Evolutionary conservation across 2,888 invertebrate species (phyloP).

Genomic region (Cantharis flavilabris): DNA sequence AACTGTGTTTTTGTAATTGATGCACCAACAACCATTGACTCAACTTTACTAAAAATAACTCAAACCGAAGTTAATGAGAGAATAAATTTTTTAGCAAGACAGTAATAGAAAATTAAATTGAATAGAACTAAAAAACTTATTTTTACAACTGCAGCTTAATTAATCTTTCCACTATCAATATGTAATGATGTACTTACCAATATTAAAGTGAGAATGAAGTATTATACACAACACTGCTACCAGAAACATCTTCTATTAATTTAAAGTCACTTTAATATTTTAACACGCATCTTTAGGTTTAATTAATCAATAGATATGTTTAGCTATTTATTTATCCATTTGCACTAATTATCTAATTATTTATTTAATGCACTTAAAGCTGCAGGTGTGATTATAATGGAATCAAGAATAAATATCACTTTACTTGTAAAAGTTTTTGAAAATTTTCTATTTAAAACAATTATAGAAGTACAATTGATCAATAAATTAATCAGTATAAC

Average conservation of each 20-base stretch:
- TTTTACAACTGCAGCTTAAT: neutral
- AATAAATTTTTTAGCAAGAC: neutral
- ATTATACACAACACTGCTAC: constrained; percentile 6
- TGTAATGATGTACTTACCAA: constrained; percentile 7
- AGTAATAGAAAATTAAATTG: neutral
- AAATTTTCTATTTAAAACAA: neutral
- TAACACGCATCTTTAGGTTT: constrained; percentile 12
- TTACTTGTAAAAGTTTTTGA: neutral
- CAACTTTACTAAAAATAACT: neutral
- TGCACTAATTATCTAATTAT: neutral
- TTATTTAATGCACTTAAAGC: neutral
- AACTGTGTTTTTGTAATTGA: neutral
- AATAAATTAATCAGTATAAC: too few relatives aligned
- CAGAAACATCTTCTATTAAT: constrained; percentile 16
- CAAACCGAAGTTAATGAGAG: neutral
- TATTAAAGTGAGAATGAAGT: constrained; percentile 11
- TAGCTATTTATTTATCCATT: neutral
- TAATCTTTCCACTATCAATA: neutral
- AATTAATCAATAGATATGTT: neutral
- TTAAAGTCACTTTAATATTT: constrained; percentile 17
- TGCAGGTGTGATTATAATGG: neutral
- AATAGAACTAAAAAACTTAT: neutral
- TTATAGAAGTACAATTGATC: neutral
- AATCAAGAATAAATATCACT: neutral
- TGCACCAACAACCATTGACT: neutral